These are phyloP conservation scores for Huso huso DNA, from an alignment of 2,797 vertebrate genomes.

Conservation along the genomic window DNA sequence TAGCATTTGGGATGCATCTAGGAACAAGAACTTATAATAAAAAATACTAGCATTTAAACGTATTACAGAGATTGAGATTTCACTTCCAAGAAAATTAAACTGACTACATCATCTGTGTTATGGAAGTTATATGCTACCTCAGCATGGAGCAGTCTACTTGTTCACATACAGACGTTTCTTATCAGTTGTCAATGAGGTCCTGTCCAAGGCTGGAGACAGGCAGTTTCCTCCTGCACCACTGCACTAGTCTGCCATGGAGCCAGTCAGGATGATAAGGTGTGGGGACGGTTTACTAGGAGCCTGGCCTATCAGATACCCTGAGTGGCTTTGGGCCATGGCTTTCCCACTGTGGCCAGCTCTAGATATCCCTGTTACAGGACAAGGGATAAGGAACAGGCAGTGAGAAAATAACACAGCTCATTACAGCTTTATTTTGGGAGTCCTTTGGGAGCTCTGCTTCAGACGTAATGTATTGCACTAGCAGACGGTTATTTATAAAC, in stretches of 20 bases:
- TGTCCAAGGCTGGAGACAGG: conserved; percentile 68
- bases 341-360: conserved; percentile 61
- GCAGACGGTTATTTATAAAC: no score
- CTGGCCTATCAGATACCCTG: conserved; percentile 71
- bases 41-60: no score
- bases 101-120: no score
- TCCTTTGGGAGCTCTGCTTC: conserved; percentile 28
- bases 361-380: conserved; percentile 56
- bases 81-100: no score
- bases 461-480: neutral
- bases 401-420: conserved; percentile 37
- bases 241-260: conserved; percentile 60
- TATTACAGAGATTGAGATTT: no score
- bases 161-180: conserved; percentile 50
- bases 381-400: conserved; percentile 21
- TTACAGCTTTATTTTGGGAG: conserved; percentile 41
- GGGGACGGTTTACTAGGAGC: conserved; percentile 68
- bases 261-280: conserved; percentile 69
- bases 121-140: no score
- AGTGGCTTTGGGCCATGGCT: conserved; percentile 61
- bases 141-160: no score
- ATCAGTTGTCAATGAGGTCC: conserved; percentile 77
- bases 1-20: no score
- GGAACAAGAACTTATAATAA: no score
- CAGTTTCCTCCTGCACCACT: conserved; percentile 57